These are phyloP conservation scores for Malurus cyaneus DNA, from an alignment of 2,113 vertebrate species.

Conservation along the genomic window DNA sequence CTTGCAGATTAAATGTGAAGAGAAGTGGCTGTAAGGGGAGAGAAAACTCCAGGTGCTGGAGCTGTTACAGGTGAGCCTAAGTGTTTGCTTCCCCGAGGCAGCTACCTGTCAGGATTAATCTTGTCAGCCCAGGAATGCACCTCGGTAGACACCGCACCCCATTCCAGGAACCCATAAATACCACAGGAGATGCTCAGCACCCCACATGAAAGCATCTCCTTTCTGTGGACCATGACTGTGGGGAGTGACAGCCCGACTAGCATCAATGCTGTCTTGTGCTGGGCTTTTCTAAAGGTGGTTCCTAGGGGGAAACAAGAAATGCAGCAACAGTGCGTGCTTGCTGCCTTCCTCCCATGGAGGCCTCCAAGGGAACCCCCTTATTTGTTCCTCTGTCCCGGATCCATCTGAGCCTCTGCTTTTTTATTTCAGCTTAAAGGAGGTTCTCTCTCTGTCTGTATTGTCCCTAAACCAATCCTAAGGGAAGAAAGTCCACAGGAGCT, in stretches of 20 bases:
- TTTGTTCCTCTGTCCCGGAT: not conserved
- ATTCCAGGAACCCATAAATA: slow-evolving; percentile 54
- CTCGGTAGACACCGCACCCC: slow-evolving; percentile 10
- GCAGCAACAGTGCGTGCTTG: not conserved
- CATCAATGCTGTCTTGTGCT: not conserved
- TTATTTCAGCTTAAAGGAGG: not conserved
- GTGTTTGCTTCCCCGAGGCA: not conserved
- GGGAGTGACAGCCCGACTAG: not conserved
- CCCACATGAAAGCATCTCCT: slow-evolving; percentile 34
- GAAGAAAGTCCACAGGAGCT: not conserved
- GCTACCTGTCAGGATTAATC: slow-evolving; percentile 52
- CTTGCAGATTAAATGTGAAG: slow-evolving; percentile 10
- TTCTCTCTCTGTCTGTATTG: not conserved
- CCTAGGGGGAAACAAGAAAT: not conserved
- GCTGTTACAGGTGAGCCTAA: slow-evolving; percentile 57
- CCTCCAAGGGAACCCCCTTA: not conserved
- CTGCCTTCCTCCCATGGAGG: not conserved
- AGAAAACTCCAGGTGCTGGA: slow-evolving; percentile 61
- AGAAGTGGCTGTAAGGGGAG: slow-evolving; percentile 4
- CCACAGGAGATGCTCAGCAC: not conserved
- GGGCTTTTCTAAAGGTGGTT: slow-evolving; percentile 19
- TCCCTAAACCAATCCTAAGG: not conserved
- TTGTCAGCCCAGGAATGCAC: slow-evolving; percentile 13
- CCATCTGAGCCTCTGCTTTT: not conserved
- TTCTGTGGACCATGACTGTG: not conserved